Conservation (phyloP, 2,888 invertebrate species). For the Ceramica pisi region DNA sequence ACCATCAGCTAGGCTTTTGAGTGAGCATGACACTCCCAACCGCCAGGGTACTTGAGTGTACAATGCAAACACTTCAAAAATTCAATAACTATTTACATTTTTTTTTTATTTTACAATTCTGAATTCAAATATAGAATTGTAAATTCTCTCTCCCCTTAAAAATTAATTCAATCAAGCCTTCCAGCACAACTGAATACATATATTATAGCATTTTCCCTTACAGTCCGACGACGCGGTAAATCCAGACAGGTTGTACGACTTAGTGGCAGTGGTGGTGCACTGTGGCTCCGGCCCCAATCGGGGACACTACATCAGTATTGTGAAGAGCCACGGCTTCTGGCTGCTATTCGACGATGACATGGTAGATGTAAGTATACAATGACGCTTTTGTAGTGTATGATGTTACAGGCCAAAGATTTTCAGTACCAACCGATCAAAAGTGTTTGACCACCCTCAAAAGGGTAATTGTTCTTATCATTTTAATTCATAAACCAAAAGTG, state of each 20-base stretch:
- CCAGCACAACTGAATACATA: slow-evolving; percentile 52
- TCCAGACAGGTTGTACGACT: slow-evolving; percentile 99
- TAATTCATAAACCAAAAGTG: no score
- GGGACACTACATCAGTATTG: slow-evolving; percentile 99
- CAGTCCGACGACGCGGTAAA: slow-evolving; percentile 99
- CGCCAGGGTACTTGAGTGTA: no score
- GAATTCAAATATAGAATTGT: not conserved
- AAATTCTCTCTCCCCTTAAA: no score
- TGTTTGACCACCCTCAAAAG: no score
- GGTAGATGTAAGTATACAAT: slow-evolving; percentile 96
- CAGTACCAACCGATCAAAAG: no score
- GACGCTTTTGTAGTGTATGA: not conserved
- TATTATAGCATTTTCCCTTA: slow-evolving; percentile 56
- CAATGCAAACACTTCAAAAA: no score
- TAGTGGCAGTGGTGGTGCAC: slow-evolving; percentile 99
- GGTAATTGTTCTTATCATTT: no score
- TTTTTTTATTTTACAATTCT: no score
- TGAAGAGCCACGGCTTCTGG: slow-evolving; percentile 99
- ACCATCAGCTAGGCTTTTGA: no score
- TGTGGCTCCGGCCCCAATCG: slow-evolving; percentile 99
- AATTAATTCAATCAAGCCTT: slow-evolving; percentile 8
- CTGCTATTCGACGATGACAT: slow-evolving; percentile 99
- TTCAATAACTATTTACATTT: no score
- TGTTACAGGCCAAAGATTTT: no score
- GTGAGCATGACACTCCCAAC: no score